These are phyloP conservation scores for Caenorhabditis virilis DNA, from an alignment of 2,888 invertebrate genomes.

Conservation along the genomic window DNA sequence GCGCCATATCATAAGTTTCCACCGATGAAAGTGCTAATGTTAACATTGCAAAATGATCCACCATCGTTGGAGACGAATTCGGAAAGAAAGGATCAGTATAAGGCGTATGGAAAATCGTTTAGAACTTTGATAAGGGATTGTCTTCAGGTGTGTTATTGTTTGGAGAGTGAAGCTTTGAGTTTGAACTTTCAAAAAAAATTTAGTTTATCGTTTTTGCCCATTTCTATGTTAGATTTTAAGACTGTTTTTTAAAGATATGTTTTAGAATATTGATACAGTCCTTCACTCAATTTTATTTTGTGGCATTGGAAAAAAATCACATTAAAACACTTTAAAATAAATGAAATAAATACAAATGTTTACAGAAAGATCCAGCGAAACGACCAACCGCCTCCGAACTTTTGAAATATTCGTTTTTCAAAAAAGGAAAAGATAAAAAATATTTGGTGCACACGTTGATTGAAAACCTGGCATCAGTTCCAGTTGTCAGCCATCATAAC, in stretches of 20 bases:
- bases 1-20: constrained; percentile 99
- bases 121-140: constrained; percentile 95
- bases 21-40: constrained; percentile 97
- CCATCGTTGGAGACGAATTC: constrained; percentile 92
- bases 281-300: no score
- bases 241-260: no score
- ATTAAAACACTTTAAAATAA: no score
- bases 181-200: neutral
- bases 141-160: constrained; percentile 77
- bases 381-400: constrained; percentile 90
- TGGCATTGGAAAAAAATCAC: no score
- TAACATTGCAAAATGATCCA: constrained; percentile 96
- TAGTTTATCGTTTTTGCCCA: no score
- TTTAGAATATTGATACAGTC: no score
- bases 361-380: constrained; percentile 65
- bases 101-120: constrained; percentile 86
- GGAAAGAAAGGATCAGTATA: constrained; percentile 96
- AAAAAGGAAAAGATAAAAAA: constrained; percentile 78
- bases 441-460: constrained; percentile 68
- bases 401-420: constrained; percentile 95
- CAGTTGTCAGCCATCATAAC: constrained; percentile 44
- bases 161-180: neutral
- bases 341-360: neutral
- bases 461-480: constrained; percentile 65
- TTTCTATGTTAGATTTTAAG: no score